Evolutionary conservation across 2,888 invertebrate species (phyloP).

Genomic region (Crioceris asparagi): DNA sequence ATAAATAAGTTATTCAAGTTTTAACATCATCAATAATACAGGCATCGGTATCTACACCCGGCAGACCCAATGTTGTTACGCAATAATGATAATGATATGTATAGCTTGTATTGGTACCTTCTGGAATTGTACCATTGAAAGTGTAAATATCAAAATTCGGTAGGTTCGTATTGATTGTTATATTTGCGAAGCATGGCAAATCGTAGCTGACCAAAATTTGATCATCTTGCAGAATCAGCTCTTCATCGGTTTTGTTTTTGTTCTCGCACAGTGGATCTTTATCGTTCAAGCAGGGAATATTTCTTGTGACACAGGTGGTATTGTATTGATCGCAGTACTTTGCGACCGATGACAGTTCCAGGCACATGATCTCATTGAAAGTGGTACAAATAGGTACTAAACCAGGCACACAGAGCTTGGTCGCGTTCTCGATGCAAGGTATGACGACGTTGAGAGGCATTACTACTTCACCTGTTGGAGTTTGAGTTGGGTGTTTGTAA

Average conservation of each 20-base stretch:
- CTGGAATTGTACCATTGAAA: constrained; percentile 20
- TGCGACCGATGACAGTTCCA: constrained; percentile 22
- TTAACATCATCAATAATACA: constrained; percentile 17
- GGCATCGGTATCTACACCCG: constrained; percentile 22
- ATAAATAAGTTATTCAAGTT: no score
- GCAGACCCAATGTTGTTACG: constrained; percentile 26
- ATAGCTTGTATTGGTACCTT: constrained; percentile 17
- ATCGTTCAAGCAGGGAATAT: constrained; percentile 22
- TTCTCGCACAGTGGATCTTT: constrained; percentile 24
- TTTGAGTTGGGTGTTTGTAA: constrained; percentile 27
- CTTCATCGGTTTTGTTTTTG: constrained; percentile 17
- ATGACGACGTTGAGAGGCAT: constrained; percentile 29
- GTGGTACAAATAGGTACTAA: constrained; percentile 30
- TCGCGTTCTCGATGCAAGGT: constrained; percentile 30
- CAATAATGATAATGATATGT: constrained; percentile 23
- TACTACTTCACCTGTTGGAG: constrained; percentile 27
- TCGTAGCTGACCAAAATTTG: constrained; percentile 17
- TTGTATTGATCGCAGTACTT: constrained; percentile 24
- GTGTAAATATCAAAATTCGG: constrained; percentile 18
- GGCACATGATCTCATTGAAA: constrained; percentile 30
- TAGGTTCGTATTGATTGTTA: constrained; percentile 27
- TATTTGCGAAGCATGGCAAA: constrained; percentile 32
- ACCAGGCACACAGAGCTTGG: constrained; percentile 27
- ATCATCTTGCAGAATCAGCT: constrained; percentile 11
- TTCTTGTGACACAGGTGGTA: constrained; percentile 23